phyloP scores from a whole-genome alignment of 2,113 vertebrate genomes.

The Dryoscopus gambensis region DNA sequence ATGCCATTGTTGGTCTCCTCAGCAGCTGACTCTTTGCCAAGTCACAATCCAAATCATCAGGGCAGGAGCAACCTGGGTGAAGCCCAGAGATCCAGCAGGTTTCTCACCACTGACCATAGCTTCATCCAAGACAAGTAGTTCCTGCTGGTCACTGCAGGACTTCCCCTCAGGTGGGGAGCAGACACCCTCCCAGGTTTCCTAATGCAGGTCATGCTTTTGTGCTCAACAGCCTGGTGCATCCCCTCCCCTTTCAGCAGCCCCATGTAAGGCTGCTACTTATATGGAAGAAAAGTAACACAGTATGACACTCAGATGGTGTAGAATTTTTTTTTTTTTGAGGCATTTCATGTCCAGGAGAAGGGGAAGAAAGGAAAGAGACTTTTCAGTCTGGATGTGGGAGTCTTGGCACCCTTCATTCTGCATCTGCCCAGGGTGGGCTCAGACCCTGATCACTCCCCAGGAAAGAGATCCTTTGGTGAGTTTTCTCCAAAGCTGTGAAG shows the following conservation, averaged over 20 bases:
- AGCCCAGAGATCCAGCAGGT: background rate
- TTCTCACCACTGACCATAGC: background rate
- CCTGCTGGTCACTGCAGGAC: background rate
- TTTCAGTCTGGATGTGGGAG: background rate
- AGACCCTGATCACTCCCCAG: background rate
- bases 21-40: background rate
- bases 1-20: background rate
- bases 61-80: background rate
- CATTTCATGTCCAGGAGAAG: background rate
- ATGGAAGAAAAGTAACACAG: background rate
- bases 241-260: background rate
- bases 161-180: accelerated
- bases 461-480: background rate
- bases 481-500: background rate
- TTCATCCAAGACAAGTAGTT: background rate
- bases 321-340: too few relatives aligned
- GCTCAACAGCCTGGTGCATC: background rate
- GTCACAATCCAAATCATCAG: background rate
- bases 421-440: background rate
- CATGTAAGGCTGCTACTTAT: background rate
- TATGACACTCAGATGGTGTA: accelerated
- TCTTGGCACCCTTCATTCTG: background rate
- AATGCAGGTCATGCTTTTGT: background rate
- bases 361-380: background rate
- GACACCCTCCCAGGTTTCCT: background rate